phyloP scores from a whole-genome alignment of 23 tunicate genomes.

The Diplosoma virens region DNA sequence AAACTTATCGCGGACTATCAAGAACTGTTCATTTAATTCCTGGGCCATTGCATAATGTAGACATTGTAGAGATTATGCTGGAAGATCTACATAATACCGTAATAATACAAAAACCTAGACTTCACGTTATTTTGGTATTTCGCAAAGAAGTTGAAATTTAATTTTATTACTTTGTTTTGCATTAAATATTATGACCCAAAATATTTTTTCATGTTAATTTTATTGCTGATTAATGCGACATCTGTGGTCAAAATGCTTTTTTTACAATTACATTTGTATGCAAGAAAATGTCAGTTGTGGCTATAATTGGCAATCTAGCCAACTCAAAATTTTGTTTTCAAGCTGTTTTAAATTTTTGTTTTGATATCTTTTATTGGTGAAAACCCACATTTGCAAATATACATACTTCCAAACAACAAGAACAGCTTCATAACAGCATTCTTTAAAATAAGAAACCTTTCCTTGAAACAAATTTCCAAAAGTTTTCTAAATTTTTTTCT shows the following conservation, averaged over 20 bases:
- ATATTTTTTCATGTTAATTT: background rate
- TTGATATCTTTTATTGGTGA: constrained; percentile 22
- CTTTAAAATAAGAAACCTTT: constrained; percentile 13
- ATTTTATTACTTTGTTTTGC: too few relatives aligned
- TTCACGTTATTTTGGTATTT: too few relatives aligned
- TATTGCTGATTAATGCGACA: constrained; percentile 12
- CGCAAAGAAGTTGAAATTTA: too few relatives aligned
- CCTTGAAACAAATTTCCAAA: constrained; percentile 30
- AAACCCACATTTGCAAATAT: constrained; percentile 28
- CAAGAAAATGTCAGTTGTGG: background rate
- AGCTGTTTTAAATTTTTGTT: constrained; percentile 5
- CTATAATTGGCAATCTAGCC: constrained; percentile 10
- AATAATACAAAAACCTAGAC: too few relatives aligned
- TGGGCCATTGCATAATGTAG: too few relatives aligned
- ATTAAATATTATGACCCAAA: too few relatives aligned
- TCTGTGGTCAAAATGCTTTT: constrained; percentile 21
- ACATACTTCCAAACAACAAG: constrained; percentile 21
- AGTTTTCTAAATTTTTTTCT: constrained; percentile 25
- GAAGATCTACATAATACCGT: too few relatives aligned
- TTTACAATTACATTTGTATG: constrained; percentile 16
- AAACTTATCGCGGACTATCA: too few relatives aligned
- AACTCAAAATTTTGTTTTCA: background rate
- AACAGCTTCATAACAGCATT: constrained; percentile 16
- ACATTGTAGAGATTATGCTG: too few relatives aligned
- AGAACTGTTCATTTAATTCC: too few relatives aligned